phyloP scores from a whole-genome alignment of 2,888 invertebrate genomes.

The Drosophila cognata region DNA sequence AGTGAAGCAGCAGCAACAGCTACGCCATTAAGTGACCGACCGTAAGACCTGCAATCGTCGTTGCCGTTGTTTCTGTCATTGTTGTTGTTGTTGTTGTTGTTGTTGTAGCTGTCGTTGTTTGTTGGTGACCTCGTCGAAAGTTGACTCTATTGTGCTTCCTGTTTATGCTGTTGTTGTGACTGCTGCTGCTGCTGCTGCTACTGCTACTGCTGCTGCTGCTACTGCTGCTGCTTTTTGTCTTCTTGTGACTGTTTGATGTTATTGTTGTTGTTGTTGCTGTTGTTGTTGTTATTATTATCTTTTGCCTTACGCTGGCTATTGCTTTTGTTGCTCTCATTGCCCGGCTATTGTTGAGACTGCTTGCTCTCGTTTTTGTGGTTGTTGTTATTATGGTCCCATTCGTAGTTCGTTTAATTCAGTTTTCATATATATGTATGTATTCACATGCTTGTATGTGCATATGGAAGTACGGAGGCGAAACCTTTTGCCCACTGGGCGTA shows the following conservation, averaged over 20 bases:
- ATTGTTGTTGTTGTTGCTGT: conserved; percentile 34
- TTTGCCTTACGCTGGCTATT: conserved; percentile 66
- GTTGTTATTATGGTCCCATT: conserved; percentile 64
- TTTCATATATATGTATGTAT: conserved; percentile 71
- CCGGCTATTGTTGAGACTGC: conserved; percentile 49
- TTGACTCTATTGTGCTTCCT: conserved; percentile 78
- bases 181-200: conserved; percentile 48
- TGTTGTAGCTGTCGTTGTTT: conserved; percentile 22
- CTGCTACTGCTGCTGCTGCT: conserved; percentile 39
- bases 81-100: conserved; percentile 29
- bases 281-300: conserved; percentile 70
- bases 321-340: conserved; percentile 63
- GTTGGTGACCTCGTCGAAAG: conserved; percentile 74
- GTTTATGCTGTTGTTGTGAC: conserved; percentile 69
- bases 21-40: conserved; percentile 75
- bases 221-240: conserved; percentile 49
- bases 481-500: conserved; percentile 77
- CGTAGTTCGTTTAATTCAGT: conserved; percentile 80
- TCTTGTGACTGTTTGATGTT: conserved; percentile 34
- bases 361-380: conserved; percentile 48
- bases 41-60: conserved; percentile 75
- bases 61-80: conserved; percentile 30
- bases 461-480: conserved; percentile 44
- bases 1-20: conserved; percentile 64
- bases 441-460: conserved; percentile 41